Percentiles rank a stretch among this genome's conserved stretches.
Evolutionary conservation across 1,140 invertebrate genomes (phyloP).

Genomic region (Drepana arcuata): DNA sequence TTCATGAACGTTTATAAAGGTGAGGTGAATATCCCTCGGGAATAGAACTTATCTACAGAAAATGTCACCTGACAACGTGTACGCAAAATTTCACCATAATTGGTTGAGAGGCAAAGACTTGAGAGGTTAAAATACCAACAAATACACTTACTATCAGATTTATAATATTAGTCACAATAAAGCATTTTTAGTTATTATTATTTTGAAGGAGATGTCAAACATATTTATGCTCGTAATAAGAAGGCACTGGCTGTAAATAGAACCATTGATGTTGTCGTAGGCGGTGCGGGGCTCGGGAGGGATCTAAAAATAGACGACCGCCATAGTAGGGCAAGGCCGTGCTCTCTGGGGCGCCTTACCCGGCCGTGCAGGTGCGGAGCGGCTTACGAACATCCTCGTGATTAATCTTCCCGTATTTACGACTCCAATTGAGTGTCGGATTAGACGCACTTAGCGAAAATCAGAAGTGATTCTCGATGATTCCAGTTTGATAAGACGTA

Average conservation of each 20-base stretch:
- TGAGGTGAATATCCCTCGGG: no score
- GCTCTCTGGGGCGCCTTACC: constrained; percentile 27
- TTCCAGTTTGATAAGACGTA: constrained; percentile 16
- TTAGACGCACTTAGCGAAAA: constrained; percentile 21
- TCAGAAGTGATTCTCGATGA: constrained; percentile 15
- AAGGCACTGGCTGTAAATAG: constrained; percentile 40
- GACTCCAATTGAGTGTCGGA: constrained; percentile 20
- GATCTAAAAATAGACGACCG: constrained; percentile 54
- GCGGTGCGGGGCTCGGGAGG: constrained; percentile 19
- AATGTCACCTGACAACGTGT: no score
- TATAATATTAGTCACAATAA: no score
- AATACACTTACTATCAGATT: no score
- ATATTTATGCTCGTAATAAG: no score
- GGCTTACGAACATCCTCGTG: constrained; percentile 38
- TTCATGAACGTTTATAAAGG: no score
- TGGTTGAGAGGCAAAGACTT: no score
- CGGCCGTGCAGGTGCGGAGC: constrained; percentile 30
- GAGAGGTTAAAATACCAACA: no score
- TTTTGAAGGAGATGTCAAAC: no score
- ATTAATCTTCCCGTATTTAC: constrained; percentile 41
- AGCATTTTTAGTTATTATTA: no score
- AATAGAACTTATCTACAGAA: no score
- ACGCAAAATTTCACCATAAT: no score
- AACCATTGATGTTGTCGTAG: constrained; percentile 29
- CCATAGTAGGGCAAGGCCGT: constrained; percentile 42